Evolutionary conservation across 2,113 vertebrate genomes (phyloP), one percentile per base, ranked within the genome.

Genomic region (Gadus chalcogrammus): DNA sequence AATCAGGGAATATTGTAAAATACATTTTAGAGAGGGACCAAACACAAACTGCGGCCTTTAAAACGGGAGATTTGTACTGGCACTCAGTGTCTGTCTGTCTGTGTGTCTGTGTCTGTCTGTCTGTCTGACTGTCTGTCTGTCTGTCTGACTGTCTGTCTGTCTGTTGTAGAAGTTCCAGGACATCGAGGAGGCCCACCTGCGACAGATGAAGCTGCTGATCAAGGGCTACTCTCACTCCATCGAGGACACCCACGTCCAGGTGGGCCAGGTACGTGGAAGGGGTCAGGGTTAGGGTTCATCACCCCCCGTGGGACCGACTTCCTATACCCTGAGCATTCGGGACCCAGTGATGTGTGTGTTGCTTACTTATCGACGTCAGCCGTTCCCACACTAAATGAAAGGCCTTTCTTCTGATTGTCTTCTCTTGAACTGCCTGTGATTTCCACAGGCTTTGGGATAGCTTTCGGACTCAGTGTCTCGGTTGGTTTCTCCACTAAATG

Each of bases 231-330:
- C 94, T 0, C 96, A 99, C 85, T 97, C 97, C 0, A 91, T 97
- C 60, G 97, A 98, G 76, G 95, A 98, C 85, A 98, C 97, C 0
- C 96, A 98, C 0, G 96, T 98, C 7, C 97, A 98, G 83, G 94
- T 98, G 2, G 97, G 97, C 67, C 96, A 99, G 96, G 97, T 95
- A 84, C 42, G 91, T 61, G 22, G 42, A 12, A 9, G 2, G 42
- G 8, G 8, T 7, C 42, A 11, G 55, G 55, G 4, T 56, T 7
- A 11, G 55, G 15, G 15, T 58, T 58, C 15, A 58, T 7, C 55
- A n/a, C 53, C 5, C 12, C 12, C 53, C 5, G 53, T 12, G 53
- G 53, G 24, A 24, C 24, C 9, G 16, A 6, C 53, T 16, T 55
- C 53, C 53, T 16, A 1, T 9, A 12, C 16, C 16, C 12, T 55